Evolutionary conservation across 2,888 invertebrate species (phyloP).

Genomic region (Dasysyrphus tricinctus): DNA sequence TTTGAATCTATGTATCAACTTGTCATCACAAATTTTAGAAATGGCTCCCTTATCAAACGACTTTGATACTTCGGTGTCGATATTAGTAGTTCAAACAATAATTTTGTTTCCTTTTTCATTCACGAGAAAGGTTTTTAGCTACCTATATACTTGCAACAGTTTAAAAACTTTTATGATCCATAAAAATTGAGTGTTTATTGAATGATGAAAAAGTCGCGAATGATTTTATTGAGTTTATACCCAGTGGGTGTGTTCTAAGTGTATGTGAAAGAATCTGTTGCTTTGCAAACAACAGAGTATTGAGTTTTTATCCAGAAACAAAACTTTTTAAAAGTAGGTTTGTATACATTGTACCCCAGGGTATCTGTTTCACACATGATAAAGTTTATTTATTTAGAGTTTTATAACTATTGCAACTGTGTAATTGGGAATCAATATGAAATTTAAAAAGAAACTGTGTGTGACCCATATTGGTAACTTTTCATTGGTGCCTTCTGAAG

Average conservation of each 20-base stretch:
- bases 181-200: not conserved
- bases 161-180: conserved; percentile 1
- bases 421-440: too few species aligned
- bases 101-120: not conserved
- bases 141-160: not conserved
- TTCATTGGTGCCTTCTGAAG: too few species aligned
- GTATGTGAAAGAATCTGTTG: not conserved
- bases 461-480: too few species aligned
- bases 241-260: not conserved
- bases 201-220: not conserved
- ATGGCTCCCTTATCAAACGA: not conserved
- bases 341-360: not conserved
- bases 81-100: not conserved
- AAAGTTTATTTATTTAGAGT: not conserved
- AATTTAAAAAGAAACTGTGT: too few species aligned
- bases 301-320: not conserved
- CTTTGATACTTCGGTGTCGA: not conserved
- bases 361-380: conserved; percentile 1
- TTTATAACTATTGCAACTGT: too few species aligned
- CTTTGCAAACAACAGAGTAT: not conserved
- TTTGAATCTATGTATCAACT: too few species aligned
- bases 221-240: conserved; percentile 1
- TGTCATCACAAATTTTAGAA: too few species aligned
- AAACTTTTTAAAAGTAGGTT: not conserved
- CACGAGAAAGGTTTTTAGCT: not conserved